phyloP scores from a whole-genome alignment of 2,888 invertebrate species.

The Palloptera scutellata region DNA sequence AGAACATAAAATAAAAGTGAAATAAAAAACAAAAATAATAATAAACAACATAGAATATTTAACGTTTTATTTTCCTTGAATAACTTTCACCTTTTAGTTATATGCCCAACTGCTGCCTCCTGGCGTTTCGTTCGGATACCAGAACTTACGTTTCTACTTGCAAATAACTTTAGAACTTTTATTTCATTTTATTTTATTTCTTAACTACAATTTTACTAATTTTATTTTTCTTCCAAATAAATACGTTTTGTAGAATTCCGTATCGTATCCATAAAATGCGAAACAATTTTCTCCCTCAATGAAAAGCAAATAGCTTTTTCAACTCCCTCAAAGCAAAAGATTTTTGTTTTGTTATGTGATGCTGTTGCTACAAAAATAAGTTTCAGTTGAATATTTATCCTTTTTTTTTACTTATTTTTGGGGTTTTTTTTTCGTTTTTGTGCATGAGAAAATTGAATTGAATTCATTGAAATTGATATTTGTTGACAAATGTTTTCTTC shows the following conservation, averaged over 20 bases:
- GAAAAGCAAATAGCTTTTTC: not conserved
- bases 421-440: no score
- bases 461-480: constrained; percentile 25
- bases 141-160: no score
- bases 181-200: constrained; percentile 10
- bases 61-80: constrained; percentile 3
- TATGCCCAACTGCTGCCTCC: no score
- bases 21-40: constrained; percentile 46
- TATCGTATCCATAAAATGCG: not conserved
- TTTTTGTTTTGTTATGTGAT: not conserved
- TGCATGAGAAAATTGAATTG: constrained; percentile 22
- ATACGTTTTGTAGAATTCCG: no score
- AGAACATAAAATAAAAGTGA: constrained; percentile 49
- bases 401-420: no score
- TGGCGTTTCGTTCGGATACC: no score
- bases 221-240: no score
- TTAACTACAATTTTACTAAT: not conserved
- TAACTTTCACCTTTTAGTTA: not conserved
- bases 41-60: constrained; percentile 25
- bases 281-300: not conserved
- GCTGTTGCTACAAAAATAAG: no score
- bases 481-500: constrained; percentile 7
- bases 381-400: no score
- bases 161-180: no score
- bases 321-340: not conserved